Evolutionary conservation across 2,888 invertebrate genomes (phyloP).

Genomic region (Cantharis rustica): DNA sequence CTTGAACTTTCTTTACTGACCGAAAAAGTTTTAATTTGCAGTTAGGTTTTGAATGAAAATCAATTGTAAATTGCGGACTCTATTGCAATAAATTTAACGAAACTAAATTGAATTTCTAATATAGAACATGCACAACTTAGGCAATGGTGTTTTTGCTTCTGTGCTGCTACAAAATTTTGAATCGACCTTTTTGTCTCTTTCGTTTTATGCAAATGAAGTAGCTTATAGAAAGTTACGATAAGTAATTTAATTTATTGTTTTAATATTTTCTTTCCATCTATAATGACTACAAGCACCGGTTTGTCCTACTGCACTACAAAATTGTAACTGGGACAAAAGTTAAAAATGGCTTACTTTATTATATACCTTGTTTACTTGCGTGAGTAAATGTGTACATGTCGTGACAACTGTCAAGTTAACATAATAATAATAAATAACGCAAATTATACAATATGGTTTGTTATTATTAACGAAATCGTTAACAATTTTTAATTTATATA

Average conservation of each 20-base stretch:
- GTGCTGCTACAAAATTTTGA: background rate
- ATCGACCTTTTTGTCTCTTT: background rate
- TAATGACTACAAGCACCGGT: constrained; percentile 4
- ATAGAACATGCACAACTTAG: background rate
- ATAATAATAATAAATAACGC: background rate
- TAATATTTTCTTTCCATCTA: background rate
- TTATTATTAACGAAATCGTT: background rate
- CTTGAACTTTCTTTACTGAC: constrained; percentile 9
- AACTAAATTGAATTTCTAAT: background rate
- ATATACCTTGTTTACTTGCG: constrained; percentile 11
- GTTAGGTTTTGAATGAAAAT: constrained; percentile 3
- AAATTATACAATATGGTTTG: background rate
- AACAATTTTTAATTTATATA: background rate
- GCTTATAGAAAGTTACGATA: background rate
- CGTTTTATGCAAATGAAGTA: background rate
- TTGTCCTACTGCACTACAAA: constrained; percentile 20
- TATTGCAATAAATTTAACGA: background rate
- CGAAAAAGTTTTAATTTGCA: constrained; percentile 22
- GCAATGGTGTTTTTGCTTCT: background rate
- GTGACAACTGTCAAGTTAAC: background rate
- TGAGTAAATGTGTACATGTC: constrained; percentile 14
- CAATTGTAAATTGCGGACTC: background rate
- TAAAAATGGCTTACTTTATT: constrained; percentile 4
- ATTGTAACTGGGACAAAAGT: constrained; percentile 10
- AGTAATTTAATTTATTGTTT: background rate